Evolutionary conservation across 1,140 invertebrate genomes (phyloP), one percentile per base, ranked within the genome.

Genomic region (Telenomus remus): DNA sequence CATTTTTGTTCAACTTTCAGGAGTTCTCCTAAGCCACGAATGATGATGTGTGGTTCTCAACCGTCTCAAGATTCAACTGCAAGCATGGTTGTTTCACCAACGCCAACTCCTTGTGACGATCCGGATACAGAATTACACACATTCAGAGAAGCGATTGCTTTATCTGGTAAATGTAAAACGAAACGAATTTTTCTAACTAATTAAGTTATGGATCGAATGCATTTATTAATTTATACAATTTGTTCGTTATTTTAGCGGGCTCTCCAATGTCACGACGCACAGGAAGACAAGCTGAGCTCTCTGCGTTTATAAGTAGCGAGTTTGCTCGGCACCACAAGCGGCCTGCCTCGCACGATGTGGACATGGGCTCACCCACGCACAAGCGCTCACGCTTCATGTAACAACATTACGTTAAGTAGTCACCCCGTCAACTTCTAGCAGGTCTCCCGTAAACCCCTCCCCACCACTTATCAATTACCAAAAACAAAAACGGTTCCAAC

Each of bases 281-380:
- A 68, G 85, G 85, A 56, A 79, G 83, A 65, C 85, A 86, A 80
- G 89, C 91, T 33, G 93, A 95, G 82, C 86, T 95, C 61, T 94
- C 92, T 85, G 90, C 92, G 73, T 94, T 95, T 85, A 93, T 95
- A 82, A 90, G 91, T 78, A 93, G 92, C 78, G 94, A 95, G 87
- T 92, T 94, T 81, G 92, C 92, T 59, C 90, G 94, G 56, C 92
- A 94, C 89, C 90, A 90, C 82, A 95, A 95, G 88, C 89, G 93
- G 79, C 91, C 92, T 16, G 91, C 92, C 44, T 87, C 90, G 34
- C 90, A 90, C 55, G 90, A 92, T 80, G 91, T 92, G 46, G 90
- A 89, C 77, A 92, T 92, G 91, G 92, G 92, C 77, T 92, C 91
- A 33, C 92, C 92, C 12, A 91, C 91, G 78, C 90, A 92, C 84